These are phyloP conservation scores for Leptinotarsa texana DNA, from an alignment of 1,140 invertebrate genomes.

Conservation along the genomic window DNA sequence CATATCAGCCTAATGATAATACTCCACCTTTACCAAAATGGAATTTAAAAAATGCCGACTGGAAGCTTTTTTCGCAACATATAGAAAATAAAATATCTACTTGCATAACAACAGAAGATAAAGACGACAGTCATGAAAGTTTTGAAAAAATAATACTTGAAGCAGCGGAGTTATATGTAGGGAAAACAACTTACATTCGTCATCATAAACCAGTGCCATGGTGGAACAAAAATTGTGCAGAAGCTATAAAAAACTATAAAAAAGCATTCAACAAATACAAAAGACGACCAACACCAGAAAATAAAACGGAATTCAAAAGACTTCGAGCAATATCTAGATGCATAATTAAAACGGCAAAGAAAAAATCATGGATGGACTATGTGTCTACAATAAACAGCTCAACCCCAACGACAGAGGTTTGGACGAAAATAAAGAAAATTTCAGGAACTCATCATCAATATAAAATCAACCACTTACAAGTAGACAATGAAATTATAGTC, in stretches of 20 bases:
- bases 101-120: no score
- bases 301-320: conserved; percentile 22
- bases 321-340: conserved; percentile 18
- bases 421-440: conserved; percentile 2
- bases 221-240: conserved; percentile 22
- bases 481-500: background rate
- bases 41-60: background rate
- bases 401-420: background rate
- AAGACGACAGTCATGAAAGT: no score
- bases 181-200: conserved; percentile 5
- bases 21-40: no score
- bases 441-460: background rate
- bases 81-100: background rate
- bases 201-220: conserved; percentile 16
- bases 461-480: background rate
- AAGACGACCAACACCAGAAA: conserved; percentile 15
- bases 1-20: no score
- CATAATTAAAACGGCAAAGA: conserved; percentile 15
- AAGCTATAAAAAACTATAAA: conserved; percentile 21
- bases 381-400: conserved; percentile 14
- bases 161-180: conserved; percentile 5
- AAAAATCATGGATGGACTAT: conserved; percentile 25
- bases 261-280: conserved; percentile 19
- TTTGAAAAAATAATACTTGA: background rate
- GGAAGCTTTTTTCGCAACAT: background rate